Conservation (phyloP, 2,113 vertebrate species). For the Pedionomus torquatus region DNA sequence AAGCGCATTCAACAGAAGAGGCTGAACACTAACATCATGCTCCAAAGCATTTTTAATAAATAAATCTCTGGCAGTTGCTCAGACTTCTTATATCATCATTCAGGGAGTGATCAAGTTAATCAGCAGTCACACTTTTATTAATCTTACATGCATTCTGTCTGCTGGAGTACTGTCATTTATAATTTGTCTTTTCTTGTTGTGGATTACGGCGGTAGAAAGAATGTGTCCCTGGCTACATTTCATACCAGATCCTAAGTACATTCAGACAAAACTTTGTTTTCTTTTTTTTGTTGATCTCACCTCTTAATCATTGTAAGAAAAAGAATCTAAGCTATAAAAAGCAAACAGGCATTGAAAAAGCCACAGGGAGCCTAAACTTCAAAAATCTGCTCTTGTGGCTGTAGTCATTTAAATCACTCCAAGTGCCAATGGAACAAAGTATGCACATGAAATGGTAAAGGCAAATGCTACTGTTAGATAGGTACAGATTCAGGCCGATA, state of each 20-base stretch:
- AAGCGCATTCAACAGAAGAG: neutral
- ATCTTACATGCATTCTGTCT: neutral
- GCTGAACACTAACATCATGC: neutral
- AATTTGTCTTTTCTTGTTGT: neutral
- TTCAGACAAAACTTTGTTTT: neutral
- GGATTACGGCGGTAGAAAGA: neutral
- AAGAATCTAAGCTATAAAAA: slow-evolving; percentile 1
- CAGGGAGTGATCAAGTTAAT: neutral
- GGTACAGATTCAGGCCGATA: neutral
- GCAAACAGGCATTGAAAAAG: neutral
- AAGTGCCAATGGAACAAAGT: neutral
- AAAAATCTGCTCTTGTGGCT: neutral
- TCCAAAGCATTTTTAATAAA: neutral
- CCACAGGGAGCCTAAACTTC: neutral
- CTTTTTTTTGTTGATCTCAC: neutral
- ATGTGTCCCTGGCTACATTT: neutral
- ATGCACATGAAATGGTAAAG: neutral
- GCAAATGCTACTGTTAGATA: slow-evolving; percentile 13
- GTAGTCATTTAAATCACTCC: neutral
- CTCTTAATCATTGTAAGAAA: neutral
- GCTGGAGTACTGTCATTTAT: neutral
- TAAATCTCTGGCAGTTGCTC: neutral
- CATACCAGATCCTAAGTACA: neutral
- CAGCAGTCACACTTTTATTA: neutral
- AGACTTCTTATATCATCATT: neutral